phyloP scores from a whole-genome alignment of 2,888 invertebrate genomes.

The Drosophila demipolita region DNA sequence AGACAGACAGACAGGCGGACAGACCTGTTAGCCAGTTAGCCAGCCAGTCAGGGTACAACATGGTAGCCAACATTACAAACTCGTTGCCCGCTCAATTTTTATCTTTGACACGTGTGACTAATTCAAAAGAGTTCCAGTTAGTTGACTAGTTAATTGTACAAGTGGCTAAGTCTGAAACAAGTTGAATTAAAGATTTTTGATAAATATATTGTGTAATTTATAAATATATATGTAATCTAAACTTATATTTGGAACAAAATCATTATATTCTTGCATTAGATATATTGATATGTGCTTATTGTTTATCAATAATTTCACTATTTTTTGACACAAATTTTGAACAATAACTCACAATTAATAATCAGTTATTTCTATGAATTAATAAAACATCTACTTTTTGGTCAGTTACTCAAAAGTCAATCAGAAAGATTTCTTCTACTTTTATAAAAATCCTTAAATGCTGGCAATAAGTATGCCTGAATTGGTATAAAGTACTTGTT shows the following conservation, averaged over 20 bases:
- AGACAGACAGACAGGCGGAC: neutral
- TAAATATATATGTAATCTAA: neutral
- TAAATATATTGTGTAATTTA: neutral
- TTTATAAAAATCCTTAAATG: neutral
- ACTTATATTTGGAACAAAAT: neutral
- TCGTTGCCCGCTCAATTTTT: conserved; percentile 52
- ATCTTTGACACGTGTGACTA: conserved; percentile 61
- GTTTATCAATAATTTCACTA: neutral
- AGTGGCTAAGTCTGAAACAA: neutral
- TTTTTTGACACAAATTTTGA: neutral
- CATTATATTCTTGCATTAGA: neutral
- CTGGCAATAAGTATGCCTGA: neutral
- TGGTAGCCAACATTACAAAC: conserved; percentile 43
- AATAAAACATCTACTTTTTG: neutral
- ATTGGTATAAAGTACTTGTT: neutral
- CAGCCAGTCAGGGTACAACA: conserved; percentile 14
- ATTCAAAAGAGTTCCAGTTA: conserved; percentile 43
- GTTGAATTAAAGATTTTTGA: neutral
- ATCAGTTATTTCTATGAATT: neutral
- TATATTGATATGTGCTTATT: neutral
- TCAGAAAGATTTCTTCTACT: neutral
- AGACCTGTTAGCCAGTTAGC: conserved; percentile 4
- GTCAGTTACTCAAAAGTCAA: neutral
- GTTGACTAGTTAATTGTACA: conserved; percentile 33
- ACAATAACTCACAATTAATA: neutral